A percentile compares a stretch with the other conserved stretches of the same genome.
These are phyloP conservation scores for Oryzias curvinotus DNA, from an alignment of 2,113 vertebrate species.

Conservation along the genomic window DNA sequence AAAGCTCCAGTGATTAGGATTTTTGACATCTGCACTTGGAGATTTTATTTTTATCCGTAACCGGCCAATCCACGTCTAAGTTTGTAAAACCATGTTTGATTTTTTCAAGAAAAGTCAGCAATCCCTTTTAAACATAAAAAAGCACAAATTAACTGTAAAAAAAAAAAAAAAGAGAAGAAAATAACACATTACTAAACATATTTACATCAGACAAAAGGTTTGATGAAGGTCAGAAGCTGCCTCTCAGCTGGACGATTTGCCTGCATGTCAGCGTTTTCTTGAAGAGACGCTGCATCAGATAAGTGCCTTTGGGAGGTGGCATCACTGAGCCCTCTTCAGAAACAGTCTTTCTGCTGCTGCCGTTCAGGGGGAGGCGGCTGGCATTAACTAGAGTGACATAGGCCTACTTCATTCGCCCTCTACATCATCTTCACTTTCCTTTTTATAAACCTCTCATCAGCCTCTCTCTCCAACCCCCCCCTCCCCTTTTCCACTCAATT, in stretches of 20 bases:
- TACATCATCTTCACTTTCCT: conserved; percentile 63
- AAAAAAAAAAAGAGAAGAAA: conserved; percentile 1
- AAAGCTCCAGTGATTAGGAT: conserved; percentile 37
- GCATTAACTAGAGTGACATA: conserved; percentile 60
- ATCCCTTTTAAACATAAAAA: background rate
- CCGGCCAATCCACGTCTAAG: too few species aligned
- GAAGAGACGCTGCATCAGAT: conserved; percentile 49
- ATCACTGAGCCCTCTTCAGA: conserved; percentile 48
- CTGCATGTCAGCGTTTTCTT: conserved; percentile 47
- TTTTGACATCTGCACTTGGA: conserved; percentile 9
- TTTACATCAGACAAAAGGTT: conserved; percentile 30
- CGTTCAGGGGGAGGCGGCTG: conserved; percentile 31
- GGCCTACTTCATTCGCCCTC: conserved; percentile 59
- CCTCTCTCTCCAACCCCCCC: conserved; percentile 36
- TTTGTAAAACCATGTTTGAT: too few species aligned
- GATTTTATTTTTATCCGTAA: too few species aligned
- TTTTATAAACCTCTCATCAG: conserved; percentile 68
- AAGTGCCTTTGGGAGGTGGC: conserved; percentile 51
- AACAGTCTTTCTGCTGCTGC: conserved; percentile 23
- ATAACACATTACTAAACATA: conserved; percentile 29
- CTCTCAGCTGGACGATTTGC: conserved; percentile 31
- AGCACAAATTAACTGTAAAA: conserved; percentile 8
- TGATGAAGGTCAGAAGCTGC: conserved; percentile 37
- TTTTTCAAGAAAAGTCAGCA: too few species aligned
- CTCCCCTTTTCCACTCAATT: conserved; percentile 62